These are phyloP conservation scores for Anorthoa munda DNA, from an alignment of 2,888 invertebrate genomes.

Conservation along the genomic window DNA sequence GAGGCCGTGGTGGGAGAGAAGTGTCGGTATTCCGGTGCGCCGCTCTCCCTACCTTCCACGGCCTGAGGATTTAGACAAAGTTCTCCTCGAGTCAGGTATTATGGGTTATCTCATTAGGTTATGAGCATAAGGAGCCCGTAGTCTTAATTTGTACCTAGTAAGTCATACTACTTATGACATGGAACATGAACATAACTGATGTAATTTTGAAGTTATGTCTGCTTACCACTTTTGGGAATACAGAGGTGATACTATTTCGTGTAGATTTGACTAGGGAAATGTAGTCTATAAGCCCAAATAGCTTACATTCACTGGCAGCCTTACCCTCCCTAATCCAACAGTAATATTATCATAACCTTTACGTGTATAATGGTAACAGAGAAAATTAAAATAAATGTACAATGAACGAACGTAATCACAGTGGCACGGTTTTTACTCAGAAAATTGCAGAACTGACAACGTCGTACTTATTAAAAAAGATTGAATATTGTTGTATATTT, in stretches of 20 bases:
- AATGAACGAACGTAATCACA: neutral
- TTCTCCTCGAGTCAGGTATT: too few relatives aligned
- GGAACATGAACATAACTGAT: neutral
- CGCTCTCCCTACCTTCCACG: too few relatives aligned
- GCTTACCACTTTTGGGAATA: neutral
- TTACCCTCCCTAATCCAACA: neutral
- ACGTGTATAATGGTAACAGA: neutral
- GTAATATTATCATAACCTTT: constrained; percentile 5
- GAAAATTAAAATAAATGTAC: constrained; percentile 1
- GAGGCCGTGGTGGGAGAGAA: too few relatives aligned
- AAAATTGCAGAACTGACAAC: neutral
- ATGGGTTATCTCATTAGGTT: too few relatives aligned
- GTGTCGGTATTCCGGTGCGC: too few relatives aligned
- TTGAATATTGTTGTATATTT: too few relatives aligned
- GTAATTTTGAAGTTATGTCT: too few relatives aligned
- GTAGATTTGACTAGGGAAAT: constrained; percentile 1
- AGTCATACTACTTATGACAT: neutral
- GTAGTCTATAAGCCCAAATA: constrained; percentile 3
- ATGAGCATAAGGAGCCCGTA: too few relatives aligned
- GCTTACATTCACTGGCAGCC: constrained; percentile 1
- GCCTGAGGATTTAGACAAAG: too few relatives aligned
- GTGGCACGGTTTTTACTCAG: neutral
- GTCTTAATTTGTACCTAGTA: too few relatives aligned
- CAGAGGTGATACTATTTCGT: neutral
- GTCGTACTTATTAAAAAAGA: too few relatives aligned